Conservation (phyloP, 2,888 invertebrate genomes). For the Nycteola revayana region DNA sequence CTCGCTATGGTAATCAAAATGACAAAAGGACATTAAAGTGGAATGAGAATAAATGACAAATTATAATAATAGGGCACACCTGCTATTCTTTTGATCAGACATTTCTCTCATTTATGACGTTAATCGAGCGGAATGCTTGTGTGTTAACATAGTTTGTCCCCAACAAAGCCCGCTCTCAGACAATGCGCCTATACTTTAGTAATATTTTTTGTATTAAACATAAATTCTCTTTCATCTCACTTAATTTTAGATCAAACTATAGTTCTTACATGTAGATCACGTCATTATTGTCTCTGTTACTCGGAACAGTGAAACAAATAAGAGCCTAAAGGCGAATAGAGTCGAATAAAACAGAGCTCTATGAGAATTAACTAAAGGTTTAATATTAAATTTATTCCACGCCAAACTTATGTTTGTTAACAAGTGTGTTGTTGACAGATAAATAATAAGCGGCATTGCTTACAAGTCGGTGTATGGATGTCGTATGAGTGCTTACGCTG, state of each 20-base stretch:
- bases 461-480: conserved; percentile 62
- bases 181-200: conserved; percentile 69
- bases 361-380: conserved; percentile 29
- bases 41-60: conserved; percentile 73
- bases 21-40: conserved; percentile 61
- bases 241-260: conserved; percentile 80
- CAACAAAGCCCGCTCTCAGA: conserved; percentile 72
- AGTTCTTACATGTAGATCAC: conserved; percentile 77
- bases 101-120: conserved; percentile 81
- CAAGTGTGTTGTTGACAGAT: conserved; percentile 60
- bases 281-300: conserved; percentile 74
- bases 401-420: conserved; percentile 42
- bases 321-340: conserved; percentile 34
- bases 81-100: conserved; percentile 80
- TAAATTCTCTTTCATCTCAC: conserved; percentile 78
- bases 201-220: conserved; percentile 76
- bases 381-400: conserved; percentile 23
- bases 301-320: conserved; percentile 36
- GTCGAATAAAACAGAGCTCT: conserved; percentile 38
- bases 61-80: conserved; percentile 78
- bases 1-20: conserved; percentile 49
- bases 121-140: conserved; percentile 76
- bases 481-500: conserved; percentile 62
- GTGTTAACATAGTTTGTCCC: conserved; percentile 70
- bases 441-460: conserved; percentile 77